phyloP scores from a whole-genome alignment of 2,888 invertebrate species.

The Orthosia cruda region DNA sequence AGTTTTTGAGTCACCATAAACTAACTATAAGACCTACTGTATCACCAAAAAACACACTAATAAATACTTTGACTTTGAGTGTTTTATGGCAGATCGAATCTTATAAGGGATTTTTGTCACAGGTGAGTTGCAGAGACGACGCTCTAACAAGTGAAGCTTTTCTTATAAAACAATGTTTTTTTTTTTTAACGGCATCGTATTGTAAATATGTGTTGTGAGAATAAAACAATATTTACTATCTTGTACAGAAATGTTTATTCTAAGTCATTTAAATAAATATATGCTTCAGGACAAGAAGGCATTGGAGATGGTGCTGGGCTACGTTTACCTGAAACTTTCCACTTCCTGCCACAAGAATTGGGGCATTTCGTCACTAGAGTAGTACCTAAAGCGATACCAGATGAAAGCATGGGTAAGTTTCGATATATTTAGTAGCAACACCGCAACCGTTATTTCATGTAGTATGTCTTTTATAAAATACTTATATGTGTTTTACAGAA shows the following conservation, averaged over 20 bases:
- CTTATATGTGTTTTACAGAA: slow-evolving; percentile 84
- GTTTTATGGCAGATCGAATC: background rate
- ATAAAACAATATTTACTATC: too few species aligned
- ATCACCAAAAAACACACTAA: too few species aligned
- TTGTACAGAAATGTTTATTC: background rate
- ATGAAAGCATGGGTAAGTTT: slow-evolving; percentile 93
- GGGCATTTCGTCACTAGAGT: slow-evolving; percentile 95
- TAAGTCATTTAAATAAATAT: background rate
- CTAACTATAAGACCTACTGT: too few species aligned
- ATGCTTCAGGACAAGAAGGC: slow-evolving; percentile 86
- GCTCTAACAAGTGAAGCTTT: background rate
- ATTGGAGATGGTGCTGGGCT: slow-evolving; percentile 89
- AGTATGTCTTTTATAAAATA: background rate
- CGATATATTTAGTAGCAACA: background rate
- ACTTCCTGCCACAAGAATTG: slow-evolving; percentile 94
- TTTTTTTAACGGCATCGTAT: background rate
- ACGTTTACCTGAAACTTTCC: slow-evolving; percentile 93
- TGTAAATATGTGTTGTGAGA: too few species aligned
- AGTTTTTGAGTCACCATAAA: too few species aligned
- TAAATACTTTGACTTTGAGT: too few species aligned
- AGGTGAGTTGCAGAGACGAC: background rate
- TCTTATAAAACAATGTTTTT: background rate
- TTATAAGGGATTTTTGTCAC: background rate
- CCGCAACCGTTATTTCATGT: background rate
- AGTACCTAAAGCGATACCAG: slow-evolving; percentile 93